Evolutionary conservation across 2,797 vertebrate genomes (phyloP).

Genomic region (Hyperoplus lanceolatus): DNA sequence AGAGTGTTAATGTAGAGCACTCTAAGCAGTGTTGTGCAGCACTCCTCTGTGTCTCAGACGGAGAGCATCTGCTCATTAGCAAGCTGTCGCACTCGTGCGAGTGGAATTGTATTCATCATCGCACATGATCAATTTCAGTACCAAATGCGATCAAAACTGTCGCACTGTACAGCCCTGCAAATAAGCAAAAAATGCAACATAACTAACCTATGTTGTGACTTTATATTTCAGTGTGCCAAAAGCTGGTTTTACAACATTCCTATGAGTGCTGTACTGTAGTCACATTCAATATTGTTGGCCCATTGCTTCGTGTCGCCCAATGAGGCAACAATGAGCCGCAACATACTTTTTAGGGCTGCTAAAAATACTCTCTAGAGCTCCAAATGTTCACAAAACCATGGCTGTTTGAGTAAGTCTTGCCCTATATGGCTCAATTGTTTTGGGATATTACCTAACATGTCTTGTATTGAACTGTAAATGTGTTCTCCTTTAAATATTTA

Average conservation of each 20-base stretch:
- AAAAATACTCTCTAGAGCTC: conserved; percentile 17
- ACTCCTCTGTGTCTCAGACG: no score
- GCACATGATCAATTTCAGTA: no score
- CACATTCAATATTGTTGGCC: background rate
- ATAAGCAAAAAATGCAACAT: background rate
- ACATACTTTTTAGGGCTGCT: background rate
- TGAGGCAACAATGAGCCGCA: background rate
- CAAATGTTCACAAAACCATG: background rate
- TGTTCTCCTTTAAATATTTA: background rate
- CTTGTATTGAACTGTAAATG: background rate
- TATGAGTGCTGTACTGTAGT: background rate
- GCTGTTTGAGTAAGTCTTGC: background rate
- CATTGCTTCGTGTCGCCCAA: background rate
- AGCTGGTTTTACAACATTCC: background rate
- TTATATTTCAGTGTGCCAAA: background rate
- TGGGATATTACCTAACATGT: background rate
- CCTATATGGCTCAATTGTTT: background rate
- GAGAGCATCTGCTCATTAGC: no score
- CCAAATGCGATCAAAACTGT: no score
- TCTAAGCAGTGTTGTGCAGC: no score
- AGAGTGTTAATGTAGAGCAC: no score
- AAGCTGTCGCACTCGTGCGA: no score
- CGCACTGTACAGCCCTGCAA: background rate
- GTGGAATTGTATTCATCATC: no score
- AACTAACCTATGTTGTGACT: background rate